Evolutionary conservation across 2,888 invertebrate genomes (phyloP).

Genomic region (Caenorhabditis plicata): DNA sequence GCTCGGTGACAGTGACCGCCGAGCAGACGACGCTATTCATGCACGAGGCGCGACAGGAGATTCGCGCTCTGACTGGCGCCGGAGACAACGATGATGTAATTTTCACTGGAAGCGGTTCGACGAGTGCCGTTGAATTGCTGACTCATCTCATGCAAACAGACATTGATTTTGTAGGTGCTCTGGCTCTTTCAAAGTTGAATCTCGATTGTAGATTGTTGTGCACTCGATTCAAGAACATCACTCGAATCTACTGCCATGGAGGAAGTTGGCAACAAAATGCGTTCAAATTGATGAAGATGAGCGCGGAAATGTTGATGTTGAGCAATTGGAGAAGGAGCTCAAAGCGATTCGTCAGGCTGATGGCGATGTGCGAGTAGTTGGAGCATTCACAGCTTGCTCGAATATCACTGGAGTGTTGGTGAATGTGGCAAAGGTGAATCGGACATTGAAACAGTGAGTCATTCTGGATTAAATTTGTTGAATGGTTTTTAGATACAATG

Average conservation of each 20-base stretch:
- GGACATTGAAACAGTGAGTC: slow-evolving; percentile 76
- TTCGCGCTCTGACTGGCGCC: slow-evolving; percentile 79
- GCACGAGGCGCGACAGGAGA: slow-evolving; percentile 76
- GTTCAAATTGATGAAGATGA: slow-evolving; percentile 17
- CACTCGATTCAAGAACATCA: slow-evolving; percentile 73
- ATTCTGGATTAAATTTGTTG: neutral
- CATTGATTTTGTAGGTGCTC: neutral
- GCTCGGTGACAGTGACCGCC: slow-evolving; percentile 81
- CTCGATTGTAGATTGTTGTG: too few species aligned
- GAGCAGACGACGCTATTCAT: slow-evolving; percentile 84
- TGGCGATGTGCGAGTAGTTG: slow-evolving; percentile 74
- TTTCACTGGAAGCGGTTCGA: slow-evolving; percentile 77
- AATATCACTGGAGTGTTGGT: slow-evolving; percentile 85
- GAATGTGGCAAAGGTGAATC: slow-evolving; percentile 81
- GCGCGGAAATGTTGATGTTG: slow-evolving; percentile 19
- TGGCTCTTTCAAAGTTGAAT: too few species aligned
- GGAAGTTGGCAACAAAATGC: slow-evolving; percentile 72
- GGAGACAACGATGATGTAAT: slow-evolving; percentile 80
- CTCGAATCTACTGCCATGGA: slow-evolving; percentile 80
- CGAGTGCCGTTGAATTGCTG: slow-evolving; percentile 78
- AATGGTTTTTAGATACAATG: slow-evolving; percentile 70
- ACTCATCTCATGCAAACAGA: slow-evolving; percentile 30
- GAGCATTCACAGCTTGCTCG: slow-evolving; percentile 83
- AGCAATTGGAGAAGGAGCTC: slow-evolving; percentile 9
- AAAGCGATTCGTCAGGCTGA: slow-evolving; percentile 4